Evolutionary conservation across 2,797 vertebrate genomes (phyloP).

Genomic region (Phrynocephalus vlangalii): DNA sequence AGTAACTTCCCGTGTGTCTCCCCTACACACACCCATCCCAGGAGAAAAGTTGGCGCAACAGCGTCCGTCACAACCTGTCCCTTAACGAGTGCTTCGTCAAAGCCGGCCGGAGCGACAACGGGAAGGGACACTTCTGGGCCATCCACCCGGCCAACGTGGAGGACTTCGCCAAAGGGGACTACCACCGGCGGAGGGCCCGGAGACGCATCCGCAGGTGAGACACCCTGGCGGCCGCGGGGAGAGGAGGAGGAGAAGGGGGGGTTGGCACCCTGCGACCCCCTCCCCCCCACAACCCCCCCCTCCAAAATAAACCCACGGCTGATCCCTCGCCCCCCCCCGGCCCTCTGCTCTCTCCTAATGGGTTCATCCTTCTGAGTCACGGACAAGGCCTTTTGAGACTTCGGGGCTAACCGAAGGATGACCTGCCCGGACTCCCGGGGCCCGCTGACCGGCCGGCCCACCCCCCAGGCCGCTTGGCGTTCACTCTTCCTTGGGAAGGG

Average conservation of each 20-base stretch:
- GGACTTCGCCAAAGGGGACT: constrained; percentile 85
- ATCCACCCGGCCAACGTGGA: constrained; percentile 85
- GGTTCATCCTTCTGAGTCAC: not conserved
- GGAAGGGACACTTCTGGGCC: constrained; percentile 89
- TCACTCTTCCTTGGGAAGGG: not conserved
- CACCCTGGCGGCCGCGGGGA: not conserved
- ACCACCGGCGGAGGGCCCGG: constrained; percentile 81
- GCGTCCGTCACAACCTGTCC: constrained; percentile 87
- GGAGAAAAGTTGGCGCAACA: constrained; percentile 91
- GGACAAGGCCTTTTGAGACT: constrained; percentile 25
- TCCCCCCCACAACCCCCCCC: not conserved
- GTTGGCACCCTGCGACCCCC: too few species aligned
- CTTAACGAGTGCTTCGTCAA: constrained; percentile 89
- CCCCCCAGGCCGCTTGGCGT: not conserved
- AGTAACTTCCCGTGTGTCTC: not conserved
- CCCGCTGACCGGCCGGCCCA: not conserved
- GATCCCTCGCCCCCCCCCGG: not conserved
- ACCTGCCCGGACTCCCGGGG: not conserved
- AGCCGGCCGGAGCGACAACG: constrained; percentile 85
- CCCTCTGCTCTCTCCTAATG: constrained; percentile 48
- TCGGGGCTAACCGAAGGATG: not conserved
- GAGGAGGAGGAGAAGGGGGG: not conserved
- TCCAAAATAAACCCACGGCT: constrained; percentile 25
- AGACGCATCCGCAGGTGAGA: constrained; percentile 77
- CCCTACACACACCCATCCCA: constrained; percentile 37